Evolutionary conservation across 1,140 invertebrate genomes (phyloP).

Genomic region (Trigoniulus corallinus): DNA sequence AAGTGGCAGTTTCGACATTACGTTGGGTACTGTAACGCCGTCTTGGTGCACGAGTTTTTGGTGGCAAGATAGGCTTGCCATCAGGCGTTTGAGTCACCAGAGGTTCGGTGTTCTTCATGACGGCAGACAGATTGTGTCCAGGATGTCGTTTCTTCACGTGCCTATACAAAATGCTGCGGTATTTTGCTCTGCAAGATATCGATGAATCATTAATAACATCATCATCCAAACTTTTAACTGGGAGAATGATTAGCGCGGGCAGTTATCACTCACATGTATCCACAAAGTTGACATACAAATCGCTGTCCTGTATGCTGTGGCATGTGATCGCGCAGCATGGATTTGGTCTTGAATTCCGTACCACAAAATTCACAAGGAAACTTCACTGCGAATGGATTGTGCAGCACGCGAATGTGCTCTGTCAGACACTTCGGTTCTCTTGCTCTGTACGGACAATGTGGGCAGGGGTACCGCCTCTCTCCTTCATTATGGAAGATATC

Average conservation of each 20-base stretch:
- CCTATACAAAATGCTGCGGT: background rate
- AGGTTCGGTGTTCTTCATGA: conserved; percentile 1
- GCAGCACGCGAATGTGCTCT: conserved; percentile 1
- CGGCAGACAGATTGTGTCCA: background rate
- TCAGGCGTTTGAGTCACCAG: background rate
- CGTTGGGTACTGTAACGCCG: background rate
- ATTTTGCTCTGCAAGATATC: conserved; percentile 1
- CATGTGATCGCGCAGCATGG: conserved; percentile 3
- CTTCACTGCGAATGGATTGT: conserved; percentile 1
- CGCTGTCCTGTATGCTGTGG: conserved; percentile 6
- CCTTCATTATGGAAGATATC: conserved; percentile 5
- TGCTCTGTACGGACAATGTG: conserved; percentile 3
- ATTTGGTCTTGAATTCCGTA: conserved; percentile 6
- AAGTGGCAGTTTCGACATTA: background rate
- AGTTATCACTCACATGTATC: background rate
- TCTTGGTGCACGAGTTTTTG: background rate
- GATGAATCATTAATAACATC: background rate
- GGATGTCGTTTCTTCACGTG: conserved; percentile 3
- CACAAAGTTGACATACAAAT: conserved; percentile 4
- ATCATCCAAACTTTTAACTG: background rate
- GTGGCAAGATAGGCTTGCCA: background rate
- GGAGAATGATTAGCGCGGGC: background rate
- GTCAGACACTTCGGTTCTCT: conserved; percentile 2
- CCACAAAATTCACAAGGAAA: conserved; percentile 5
- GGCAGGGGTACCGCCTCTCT: conserved; percentile 1